Conservation (phyloP, 2,797 vertebrate genomes). For the Myotis findleyi region DNA sequence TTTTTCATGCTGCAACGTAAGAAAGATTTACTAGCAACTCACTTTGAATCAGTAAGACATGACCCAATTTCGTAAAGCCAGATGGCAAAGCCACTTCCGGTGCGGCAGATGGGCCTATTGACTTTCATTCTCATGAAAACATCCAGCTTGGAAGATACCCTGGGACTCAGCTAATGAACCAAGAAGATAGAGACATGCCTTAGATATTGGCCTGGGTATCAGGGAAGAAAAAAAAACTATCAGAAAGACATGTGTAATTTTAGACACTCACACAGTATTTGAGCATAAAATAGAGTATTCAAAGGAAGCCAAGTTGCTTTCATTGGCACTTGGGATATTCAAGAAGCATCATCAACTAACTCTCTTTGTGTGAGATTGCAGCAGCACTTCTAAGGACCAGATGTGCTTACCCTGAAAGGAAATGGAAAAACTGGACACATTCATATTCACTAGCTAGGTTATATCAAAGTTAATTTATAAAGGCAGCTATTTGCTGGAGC, state of each 20-base stretch:
- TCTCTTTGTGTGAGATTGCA: constrained; percentile 68
- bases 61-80: constrained; percentile 74
- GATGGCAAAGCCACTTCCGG: constrained; percentile 74
- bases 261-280: constrained; percentile 66
- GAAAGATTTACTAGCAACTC: constrained; percentile 69
- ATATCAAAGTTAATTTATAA: constrained; percentile 61
- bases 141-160: constrained; percentile 64
- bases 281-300: constrained; percentile 74
- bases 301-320: constrained; percentile 75
- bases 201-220: constrained; percentile 55
- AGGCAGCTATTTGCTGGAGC: constrained; percentile 20
- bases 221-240: constrained; percentile 58
- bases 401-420: constrained; percentile 74
- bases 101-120: constrained; percentile 75
- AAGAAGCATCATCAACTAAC: constrained; percentile 68
- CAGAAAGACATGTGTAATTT: constrained; percentile 64
- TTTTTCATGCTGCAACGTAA: background rate
- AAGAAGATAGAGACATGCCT: constrained; percentile 64
- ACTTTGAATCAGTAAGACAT: constrained; percentile 60
- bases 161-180: constrained; percentile 36
- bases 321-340: constrained; percentile 56
- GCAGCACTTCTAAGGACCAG: constrained; percentile 70
- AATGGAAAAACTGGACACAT: constrained; percentile 60
- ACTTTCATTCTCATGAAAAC: constrained; percentile 59
- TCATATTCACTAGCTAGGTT: constrained; percentile 66